Evolutionary conservation across 2,888 invertebrate genomes (phyloP), one percentile per base, ranked within the genome.

Genomic region (Cataglyphis cursor): DNA sequence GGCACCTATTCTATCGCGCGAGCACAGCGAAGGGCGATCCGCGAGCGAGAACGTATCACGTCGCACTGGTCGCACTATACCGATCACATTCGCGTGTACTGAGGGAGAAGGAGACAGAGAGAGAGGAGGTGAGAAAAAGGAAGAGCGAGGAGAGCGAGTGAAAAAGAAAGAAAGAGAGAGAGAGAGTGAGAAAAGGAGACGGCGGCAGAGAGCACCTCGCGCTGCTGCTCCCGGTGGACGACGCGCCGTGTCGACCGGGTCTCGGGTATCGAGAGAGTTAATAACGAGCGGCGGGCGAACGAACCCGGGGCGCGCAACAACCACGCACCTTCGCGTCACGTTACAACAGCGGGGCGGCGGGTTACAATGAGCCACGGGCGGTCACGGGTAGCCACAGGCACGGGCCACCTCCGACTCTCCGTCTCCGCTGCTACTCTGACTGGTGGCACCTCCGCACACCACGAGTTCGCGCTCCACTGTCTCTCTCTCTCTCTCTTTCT

Each of bases 321-420:
- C 81, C 83, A 85, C 91, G 88, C 91, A 91, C 91, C 90, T 91
- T 89, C 70, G 21, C 92, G 92, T 91, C 89, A 89, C 90, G 90
- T 90, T 90, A 89, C 90, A 85, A 86, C 88, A 87, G 38, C 38
- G 21, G 21, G 54, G 15, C 75, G 59, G 68, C 68, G 70, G 70
- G 78, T 48, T 89, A 91, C 91, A 90, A 90, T 41, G 87, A 88
- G 90, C 87, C 87, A 89, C 89, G 83, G 83, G 85, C 87, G 88
- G 89, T 85, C 88, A 87, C 90, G 83, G 82, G 85, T 85, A 85
- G 85, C 89, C 85, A 89, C 85, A 85, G 85, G 80, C 89, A 85
- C 86, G 81, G 86, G 88, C 85, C 87, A 86, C 89, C 87, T 89
- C 90, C 85, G 82, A 86, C 88, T 90, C 89, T 90, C 88, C 90